Evolutionary conservation across 2,797 vertebrate genomes (phyloP), one percentile per base, ranked within the genome.

Genomic region (Ctenopoma multispine): DNA sequence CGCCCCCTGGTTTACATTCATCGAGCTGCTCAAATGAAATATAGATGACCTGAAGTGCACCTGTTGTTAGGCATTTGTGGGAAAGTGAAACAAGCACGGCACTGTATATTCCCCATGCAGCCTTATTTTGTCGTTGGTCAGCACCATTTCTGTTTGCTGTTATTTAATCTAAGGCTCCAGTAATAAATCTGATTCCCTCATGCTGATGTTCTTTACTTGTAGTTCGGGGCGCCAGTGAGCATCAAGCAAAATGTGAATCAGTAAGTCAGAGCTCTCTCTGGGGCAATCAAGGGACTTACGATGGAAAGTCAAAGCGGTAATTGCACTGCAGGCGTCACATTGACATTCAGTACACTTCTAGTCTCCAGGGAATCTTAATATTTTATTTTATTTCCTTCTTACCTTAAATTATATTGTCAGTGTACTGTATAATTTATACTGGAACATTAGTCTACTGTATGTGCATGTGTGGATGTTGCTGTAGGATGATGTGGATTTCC

Each of bases 11-110:
- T 77, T 78, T 80, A 54, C 75, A 78, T 81, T 73, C 69, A 82
- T 89, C 80, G 74, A 66, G 76, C 51, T 71, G 55, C 79, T 78
- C 55, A 54, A 36, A 89, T 88, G 58, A 89, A 90, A 88, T 88
- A 87, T 84, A 81, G 62, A 88, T 87, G 84, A 81, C 80, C 79
- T 66, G 67, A 79, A 89, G 75, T 90, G 75, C 76, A 84, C 83
- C 74, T 71, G 74, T 73, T 85, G 75, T 77, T 38, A 53, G 46
- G 77, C 62, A 62, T 82, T 67, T 81, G 79, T 63, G 77, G 65
- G 63, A 74, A 84, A 77, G 31, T 56, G 53, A 75, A 79, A 80
- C 50, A 49, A 72, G 53, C 46, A 17, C 20, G 5, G 40, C 24
- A 3, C 44, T 29, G 29, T 51, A 49, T 69, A 79, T 80, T 85